Evolutionary conservation across 2,888 invertebrate genomes (phyloP).

Genomic region (Tenthredo distinguenda): DNA sequence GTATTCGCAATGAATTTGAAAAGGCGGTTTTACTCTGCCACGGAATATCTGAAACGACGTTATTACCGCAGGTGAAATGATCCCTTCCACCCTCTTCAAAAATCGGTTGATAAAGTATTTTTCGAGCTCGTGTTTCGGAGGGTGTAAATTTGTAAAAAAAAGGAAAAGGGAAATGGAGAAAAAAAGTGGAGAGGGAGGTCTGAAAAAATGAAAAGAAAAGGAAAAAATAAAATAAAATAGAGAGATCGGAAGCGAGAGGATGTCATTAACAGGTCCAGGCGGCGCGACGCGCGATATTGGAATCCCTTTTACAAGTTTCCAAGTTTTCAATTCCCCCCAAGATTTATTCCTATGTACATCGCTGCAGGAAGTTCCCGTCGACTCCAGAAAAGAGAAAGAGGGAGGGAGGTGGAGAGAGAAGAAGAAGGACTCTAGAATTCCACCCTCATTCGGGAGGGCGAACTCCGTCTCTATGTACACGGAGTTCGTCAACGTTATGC

Average conservation of each 20-base stretch:
- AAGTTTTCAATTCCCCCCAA: conserved; percentile 49
- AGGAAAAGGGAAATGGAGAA: neutral
- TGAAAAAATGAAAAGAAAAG: neutral
- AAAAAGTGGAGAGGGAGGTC: neutral
- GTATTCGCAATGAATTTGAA: neutral
- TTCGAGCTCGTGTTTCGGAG: conserved; percentile 3
- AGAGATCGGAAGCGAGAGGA: conserved; percentile 54
- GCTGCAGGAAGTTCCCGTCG: conserved; percentile 20
- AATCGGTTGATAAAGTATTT: conserved; percentile 9
- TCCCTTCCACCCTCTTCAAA: neutral
- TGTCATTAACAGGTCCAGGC: conserved; percentile 59
- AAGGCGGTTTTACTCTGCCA: neutral
- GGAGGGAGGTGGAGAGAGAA: neutral
- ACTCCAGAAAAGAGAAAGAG: neutral
- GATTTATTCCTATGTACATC: conserved; percentile 46
- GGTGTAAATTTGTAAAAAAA: neutral
- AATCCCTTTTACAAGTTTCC: conserved; percentile 60
- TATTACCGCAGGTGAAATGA: conserved; percentile 1
- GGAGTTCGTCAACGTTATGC: neutral
- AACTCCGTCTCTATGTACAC: neutral
- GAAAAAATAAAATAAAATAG: neutral
- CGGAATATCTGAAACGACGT: neutral
- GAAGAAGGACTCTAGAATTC: neutral
- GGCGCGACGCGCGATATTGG: conserved; percentile 58
- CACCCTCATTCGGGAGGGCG: neutral